phyloP scores from a whole-genome alignment of 2,113 vertebrate species.

The Oenanthe oenanthe region DNA sequence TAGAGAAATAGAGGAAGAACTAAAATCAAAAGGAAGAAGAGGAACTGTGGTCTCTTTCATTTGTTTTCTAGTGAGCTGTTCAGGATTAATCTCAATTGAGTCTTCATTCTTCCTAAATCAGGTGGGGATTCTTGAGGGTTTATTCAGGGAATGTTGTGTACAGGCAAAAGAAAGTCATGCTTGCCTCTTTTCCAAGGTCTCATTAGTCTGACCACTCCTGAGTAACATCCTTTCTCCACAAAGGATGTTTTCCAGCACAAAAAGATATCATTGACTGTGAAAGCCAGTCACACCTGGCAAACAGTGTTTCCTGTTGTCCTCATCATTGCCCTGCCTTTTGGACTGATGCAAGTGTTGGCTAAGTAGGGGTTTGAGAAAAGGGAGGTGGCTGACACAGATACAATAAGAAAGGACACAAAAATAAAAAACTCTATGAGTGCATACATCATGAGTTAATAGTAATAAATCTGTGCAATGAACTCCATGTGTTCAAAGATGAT shows the following conservation, averaged over 20 bases:
- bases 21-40: neutral
- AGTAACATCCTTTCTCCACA: neutral
- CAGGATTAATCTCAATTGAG: neutral
- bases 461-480: slow-evolving; percentile 1
- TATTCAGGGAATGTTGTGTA: neutral
- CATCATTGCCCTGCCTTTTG: neutral
- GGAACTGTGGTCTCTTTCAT: neutral
- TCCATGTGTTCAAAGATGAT: slow-evolving; percentile 54
- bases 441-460: neutral
- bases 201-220: neutral
- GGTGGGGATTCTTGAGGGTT: neutral
- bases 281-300: neutral
- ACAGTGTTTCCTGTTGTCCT: neutral
- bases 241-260: neutral
- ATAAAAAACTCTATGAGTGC: neutral
- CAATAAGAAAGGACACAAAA: neutral
- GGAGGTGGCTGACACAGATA: neutral
- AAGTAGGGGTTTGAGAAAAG: neutral
- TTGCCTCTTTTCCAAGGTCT: neutral
- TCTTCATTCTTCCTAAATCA: neutral
- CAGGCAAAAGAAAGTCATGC: neutral
- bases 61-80: neutral
- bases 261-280: neutral
- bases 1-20: neutral
- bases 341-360: neutral